These are phyloP conservation scores for Clarias batrachus DNA, from an alignment of 2,113 vertebrate genomes.

Conservation along the genomic window DNA sequence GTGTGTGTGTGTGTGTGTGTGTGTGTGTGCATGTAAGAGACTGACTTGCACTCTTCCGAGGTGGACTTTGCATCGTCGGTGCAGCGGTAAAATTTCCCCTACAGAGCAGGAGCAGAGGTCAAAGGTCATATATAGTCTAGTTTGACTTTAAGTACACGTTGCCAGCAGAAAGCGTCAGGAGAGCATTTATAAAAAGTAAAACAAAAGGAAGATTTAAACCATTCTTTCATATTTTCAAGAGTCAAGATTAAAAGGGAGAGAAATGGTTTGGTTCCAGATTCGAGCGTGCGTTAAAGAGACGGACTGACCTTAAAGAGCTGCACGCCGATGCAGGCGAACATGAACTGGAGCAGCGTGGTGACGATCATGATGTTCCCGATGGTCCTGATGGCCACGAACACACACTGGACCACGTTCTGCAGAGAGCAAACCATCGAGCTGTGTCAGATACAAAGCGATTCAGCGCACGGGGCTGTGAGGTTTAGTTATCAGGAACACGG, in stretches of 20 bases:
- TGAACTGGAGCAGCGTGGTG: conserved; percentile 97
- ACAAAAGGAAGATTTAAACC: neutral
- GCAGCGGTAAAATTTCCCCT: conserved; percentile 98
- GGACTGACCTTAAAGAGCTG: conserved; percentile 92
- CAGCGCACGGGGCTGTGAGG: neutral
- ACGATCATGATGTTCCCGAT: conserved; percentile 99
- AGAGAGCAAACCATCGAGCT: conserved; percentile 22
- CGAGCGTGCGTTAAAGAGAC: neutral
- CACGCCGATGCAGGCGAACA: conserved; percentile 98
- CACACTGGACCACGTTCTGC: conserved; percentile 97
- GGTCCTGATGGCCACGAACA: conserved; percentile 97
- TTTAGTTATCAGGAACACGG: neutral
- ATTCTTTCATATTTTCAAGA: neutral
- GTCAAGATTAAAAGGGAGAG: too few species aligned
- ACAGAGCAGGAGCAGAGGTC: conserved; percentile 40
- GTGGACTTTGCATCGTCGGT: conserved; percentile 93
- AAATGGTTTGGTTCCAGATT: too few species aligned
- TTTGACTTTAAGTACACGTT: neutral
- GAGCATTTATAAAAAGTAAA: neutral
- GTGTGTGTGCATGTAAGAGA: conserved; percentile 35
- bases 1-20: neutral
- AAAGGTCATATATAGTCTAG: neutral
- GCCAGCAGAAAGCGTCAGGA: neutral
- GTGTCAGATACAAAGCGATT: neutral
- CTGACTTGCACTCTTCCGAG: conserved; percentile 91